Base-by-base conservation (phyloP, 2,797 vertebrate genomes). In the Glossophaga mutica region DNA sequence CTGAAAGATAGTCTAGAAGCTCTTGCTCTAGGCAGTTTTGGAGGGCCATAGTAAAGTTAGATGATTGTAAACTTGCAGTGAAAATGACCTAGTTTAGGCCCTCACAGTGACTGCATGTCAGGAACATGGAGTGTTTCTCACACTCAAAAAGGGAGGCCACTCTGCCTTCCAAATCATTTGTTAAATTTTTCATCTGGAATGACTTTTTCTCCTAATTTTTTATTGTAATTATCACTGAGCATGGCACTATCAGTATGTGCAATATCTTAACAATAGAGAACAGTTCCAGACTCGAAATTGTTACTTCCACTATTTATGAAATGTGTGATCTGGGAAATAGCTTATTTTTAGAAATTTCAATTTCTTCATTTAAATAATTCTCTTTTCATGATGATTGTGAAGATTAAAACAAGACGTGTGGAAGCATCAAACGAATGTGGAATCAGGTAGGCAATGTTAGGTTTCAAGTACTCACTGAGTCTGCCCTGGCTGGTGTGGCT, bases 1-100 rank as follows among this genome's bases (percentile, higher is more conserved):
- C 50, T 90, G 55, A 94, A 90, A 96, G 55, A 84, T 44, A 71
- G 62, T 91, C 89, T 82, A 87, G 59, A 88, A 95, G 32, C 42
- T 77, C 34, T 71, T 84, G 18, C 71, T 73, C 34, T 83, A 73
- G 96, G 76, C 91, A 44, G 67, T 74, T 92, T 68, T 65, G 81
- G 71, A 91, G 73, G n/a, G 77, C 50, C 32, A 78, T 44, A 76
- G 44, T 84, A 87, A 90, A 93, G 73, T 78, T 86, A 86, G 88
- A 95, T 62, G 87, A 79, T 11, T 62, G 3, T 91, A 81, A 94
- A 70, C 18, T 77, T 82, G 73, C 34, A 94, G 59, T 84, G 91
- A 91, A 87, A 87, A 91, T 87, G 87, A 65, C 37, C 73, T 57
- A 76, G 50, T 50, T 95, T 48, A 88, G 68, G 11, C 10, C 10